Evolutionary conservation across 2,113 vertebrate species (phyloP).

Genomic region (Dascyllus trimaculatus): DNA sequence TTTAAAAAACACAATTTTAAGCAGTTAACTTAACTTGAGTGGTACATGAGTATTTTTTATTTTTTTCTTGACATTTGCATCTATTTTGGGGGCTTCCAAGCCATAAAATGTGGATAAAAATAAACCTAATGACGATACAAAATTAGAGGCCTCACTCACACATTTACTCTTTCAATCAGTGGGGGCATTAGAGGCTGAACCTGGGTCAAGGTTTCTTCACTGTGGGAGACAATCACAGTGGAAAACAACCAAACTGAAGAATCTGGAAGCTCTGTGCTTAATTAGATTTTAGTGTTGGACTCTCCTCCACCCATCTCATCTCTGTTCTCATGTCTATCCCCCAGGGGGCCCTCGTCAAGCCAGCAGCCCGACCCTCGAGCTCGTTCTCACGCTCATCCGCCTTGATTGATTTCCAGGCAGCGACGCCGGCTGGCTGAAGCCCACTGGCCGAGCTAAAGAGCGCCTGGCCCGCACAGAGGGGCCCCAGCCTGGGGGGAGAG

Average conservation of each 20-base stretch:
- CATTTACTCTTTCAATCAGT: neutral
- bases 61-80: too few relatives aligned
- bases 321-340: constrained; percentile 50
- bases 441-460: constrained; percentile 58
- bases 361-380: constrained; percentile 50
- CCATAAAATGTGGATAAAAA: neutral
- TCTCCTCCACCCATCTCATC: constrained; percentile 4
- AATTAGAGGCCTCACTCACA: neutral
- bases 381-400: constrained; percentile 74
- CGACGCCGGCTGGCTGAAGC: constrained; percentile 51
- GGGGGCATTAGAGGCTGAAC: constrained; percentile 6
- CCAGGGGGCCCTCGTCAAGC: constrained; percentile 46
- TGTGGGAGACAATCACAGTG: constrained; percentile 18
- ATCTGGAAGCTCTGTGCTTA: constrained; percentile 4
- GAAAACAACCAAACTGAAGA: constrained; percentile 26
- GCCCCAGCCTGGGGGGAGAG: constrained; percentile 34
- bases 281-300: constrained; percentile 49
- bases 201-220: constrained; percentile 21
- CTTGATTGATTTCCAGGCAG: constrained; percentile 78
- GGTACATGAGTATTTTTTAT: too few relatives aligned
- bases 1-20: too few relatives aligned
- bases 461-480: constrained; percentile 50
- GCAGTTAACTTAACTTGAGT: too few relatives aligned
- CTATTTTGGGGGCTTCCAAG: neutral
- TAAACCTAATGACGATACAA: too few relatives aligned